Conservation (phyloP, 2,888 invertebrate genomes). For the Bibio marci region DNA sequence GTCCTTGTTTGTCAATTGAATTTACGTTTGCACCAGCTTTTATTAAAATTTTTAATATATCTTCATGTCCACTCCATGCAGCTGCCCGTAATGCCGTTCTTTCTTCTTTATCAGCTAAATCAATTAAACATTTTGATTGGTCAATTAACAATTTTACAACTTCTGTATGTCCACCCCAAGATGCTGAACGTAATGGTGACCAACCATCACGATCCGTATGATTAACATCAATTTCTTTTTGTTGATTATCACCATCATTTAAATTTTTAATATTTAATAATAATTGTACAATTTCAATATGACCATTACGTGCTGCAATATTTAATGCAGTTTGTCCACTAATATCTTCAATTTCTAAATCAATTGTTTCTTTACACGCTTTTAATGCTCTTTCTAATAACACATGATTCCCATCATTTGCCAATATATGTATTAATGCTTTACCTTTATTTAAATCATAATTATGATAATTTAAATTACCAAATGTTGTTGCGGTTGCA, state of each 20-base stretch:
- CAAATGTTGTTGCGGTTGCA: conserved; percentile 15
- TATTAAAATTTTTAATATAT: conserved; percentile 56
- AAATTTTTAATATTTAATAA: conserved; percentile 22
- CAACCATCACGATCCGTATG: conserved; percentile 73
- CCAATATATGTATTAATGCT: conserved; percentile 56
- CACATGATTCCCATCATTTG: conserved; percentile 56
- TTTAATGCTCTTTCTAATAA: conserved; percentile 44
- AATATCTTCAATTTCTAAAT: conserved; percentile 46
- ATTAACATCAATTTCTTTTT: conserved; percentile 47
- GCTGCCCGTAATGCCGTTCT: conserved; percentile 80
- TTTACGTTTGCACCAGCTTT: conserved; percentile 65
- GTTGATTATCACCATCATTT: conserved; percentile 23
- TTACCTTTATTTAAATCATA: conserved; percentile 37
- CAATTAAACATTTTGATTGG: conserved; percentile 59
- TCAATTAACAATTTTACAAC: conserved; percentile 64
- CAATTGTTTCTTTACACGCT: conserved; percentile 34
- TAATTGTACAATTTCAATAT: conserved; percentile 50
- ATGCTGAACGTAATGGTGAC: conserved; percentile 81
- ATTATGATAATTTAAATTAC: too few species aligned
- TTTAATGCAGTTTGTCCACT: conserved; percentile 78
- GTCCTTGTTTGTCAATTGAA: conserved; percentile 72
- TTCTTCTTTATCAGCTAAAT: conserved; percentile 74
- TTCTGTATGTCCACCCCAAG: conserved; percentile 81
- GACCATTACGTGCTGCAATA: conserved; percentile 65
- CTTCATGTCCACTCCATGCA: conserved; percentile 87